Base-by-base conservation (phyloP, 2,797 vertebrate genomes). In the Pampus argenteus region DNA sequence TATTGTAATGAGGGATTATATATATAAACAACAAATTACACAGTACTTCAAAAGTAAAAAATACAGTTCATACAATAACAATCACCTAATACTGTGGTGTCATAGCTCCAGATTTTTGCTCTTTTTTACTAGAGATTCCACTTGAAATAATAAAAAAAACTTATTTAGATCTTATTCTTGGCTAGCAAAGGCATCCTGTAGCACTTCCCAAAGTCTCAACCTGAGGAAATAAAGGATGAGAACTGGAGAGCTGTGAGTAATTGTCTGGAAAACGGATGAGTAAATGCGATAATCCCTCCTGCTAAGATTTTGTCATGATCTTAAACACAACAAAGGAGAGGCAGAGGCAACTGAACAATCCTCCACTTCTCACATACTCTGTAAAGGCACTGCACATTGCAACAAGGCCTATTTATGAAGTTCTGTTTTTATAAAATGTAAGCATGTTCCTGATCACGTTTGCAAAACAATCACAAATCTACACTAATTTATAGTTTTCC, bases 241-340 rank as follows among this genome's bases (percentile, higher is more conserved):
- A 22, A 22, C 18, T 47, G 45, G 9, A 22, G 42, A 22, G 9
- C 54, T 11, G 22, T 52, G 50, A 26, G 71, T 67, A 61, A 72
- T 42, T 56, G 42, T 55, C 22, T 48, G 14, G 2, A 50, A 79
- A 71, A 49, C 59, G n/a, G 34, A 79, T 58, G 29, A 34, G 38
- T 26, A 20, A 38, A n/a, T 54, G 28, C 54, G n/a, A 61, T 67
- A 42, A 67, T 68, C 28, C 9, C 10, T 22, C 22, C 20, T 59
- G 6, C 25, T 29, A 42, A 70, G 25, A 52, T 51, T 36, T 25
- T 23, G 22, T 52, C 15, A 23, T 28, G 40, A 61, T 61, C 25
- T 42, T 44, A 18, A 66, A 17, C 58, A 55, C 4, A 62, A 36
- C 26, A 38, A 59, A 50, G 15, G n/a, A 61, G n/a, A 61, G n/a